Evolutionary conservation across 2,113 vertebrate genomes (phyloP).

Genomic region (Nothobranchius kuhntae): DNA sequence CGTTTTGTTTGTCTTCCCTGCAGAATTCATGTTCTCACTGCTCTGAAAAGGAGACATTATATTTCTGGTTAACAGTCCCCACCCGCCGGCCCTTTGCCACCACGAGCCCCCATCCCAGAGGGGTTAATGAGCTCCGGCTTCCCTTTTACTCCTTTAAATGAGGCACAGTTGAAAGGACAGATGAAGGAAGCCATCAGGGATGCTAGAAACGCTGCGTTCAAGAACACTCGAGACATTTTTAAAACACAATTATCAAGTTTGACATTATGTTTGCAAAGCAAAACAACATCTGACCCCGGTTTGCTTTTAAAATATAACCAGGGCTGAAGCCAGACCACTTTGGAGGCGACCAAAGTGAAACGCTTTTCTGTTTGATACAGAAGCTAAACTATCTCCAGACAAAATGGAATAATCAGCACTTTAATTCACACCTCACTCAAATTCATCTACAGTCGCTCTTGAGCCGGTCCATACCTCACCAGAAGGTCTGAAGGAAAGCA

Average conservation of each 20-base stretch:
- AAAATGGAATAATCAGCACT: not conserved
- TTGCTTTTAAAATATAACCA: slow-evolving; percentile 4
- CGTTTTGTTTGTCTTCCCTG: no score
- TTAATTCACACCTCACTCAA: slow-evolving; percentile 52
- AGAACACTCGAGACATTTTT: slow-evolving; percentile 38
- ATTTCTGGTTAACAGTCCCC: not conserved
- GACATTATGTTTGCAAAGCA: slow-evolving; percentile 1
- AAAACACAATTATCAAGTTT: slow-evolving; percentile 7
- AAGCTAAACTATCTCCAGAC: not conserved
- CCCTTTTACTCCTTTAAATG: slow-evolving; percentile 84
- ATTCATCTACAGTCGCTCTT: slow-evolving; percentile 55
- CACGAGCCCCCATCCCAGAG: slow-evolving; percentile 89
- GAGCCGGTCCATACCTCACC: slow-evolving; percentile 35
- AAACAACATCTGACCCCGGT: slow-evolving; percentile 10
- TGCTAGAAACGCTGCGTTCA: slow-evolving; percentile 22
- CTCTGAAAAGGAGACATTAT: slow-evolving; percentile 1
- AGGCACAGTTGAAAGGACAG: slow-evolving; percentile 82
- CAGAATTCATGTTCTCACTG: no score
- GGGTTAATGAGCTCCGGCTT: slow-evolving; percentile 98
- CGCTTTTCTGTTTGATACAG: not conserved
- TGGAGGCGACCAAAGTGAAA: slow-evolving; percentile 20
- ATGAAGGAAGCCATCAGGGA: slow-evolving; percentile 74
- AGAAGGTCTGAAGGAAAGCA: slow-evolving; percentile 43
- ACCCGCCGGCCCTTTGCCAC: slow-evolving; percentile 87
- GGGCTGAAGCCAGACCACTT: slow-evolving; percentile 18